These are phyloP conservation scores for Heterodera schachtii DNA, from an alignment of 1,140 invertebrate species.

Conservation along the genomic window DNA sequence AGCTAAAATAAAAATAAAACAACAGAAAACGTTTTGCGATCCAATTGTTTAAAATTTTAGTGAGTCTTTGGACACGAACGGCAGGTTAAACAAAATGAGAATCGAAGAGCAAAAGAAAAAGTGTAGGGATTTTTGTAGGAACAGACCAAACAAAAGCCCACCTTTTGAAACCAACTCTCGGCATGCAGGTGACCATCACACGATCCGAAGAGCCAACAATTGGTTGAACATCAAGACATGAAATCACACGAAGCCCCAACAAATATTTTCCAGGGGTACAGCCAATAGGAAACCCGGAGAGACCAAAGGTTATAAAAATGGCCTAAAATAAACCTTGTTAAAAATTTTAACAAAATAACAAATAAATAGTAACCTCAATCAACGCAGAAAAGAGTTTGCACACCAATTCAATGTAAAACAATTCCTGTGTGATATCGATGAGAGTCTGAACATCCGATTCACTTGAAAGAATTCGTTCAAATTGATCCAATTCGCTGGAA, in stretches of 20 bases:
- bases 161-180: conserved; percentile 42
- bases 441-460: conserved; percentile 48
- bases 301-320: conserved; percentile 42
- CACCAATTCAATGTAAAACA: conserved; percentile 51
- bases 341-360: background rate
- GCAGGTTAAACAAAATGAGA: no score
- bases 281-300: conserved; percentile 30
- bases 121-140: no score
- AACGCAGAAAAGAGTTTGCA: conserved; percentile 48
- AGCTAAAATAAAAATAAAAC: conserved; percentile 30
- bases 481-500: conserved; percentile 50
- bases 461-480: conserved; percentile 41
- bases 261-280: conserved; percentile 50
- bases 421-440: conserved; percentile 53
- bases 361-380: conserved; percentile 40
- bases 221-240: conserved; percentile 42
- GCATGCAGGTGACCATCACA: conserved; percentile 42
- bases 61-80: no score
- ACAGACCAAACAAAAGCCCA: conserved; percentile 11
- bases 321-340: conserved; percentile 30
- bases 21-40: background rate
- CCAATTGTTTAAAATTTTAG: background rate
- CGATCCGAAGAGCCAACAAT: conserved; percentile 34
- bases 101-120: no score
- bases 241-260: conserved; percentile 42